These are phyloP conservation scores for Rhamnusium bicolor DNA, from an alignment of 2,888 invertebrate species.

Conservation along the genomic window DNA sequence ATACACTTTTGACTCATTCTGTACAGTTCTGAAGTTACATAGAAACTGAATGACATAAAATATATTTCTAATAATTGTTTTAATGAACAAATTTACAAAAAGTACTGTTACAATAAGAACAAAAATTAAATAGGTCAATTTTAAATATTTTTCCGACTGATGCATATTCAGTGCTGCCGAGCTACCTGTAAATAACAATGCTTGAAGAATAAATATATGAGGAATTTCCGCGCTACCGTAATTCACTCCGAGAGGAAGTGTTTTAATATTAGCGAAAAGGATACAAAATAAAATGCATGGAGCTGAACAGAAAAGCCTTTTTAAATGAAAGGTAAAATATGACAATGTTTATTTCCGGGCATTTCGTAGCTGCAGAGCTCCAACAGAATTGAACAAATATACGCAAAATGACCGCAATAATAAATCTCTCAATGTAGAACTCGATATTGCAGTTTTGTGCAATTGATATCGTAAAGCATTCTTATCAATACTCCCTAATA, in stretches of 20 bases:
- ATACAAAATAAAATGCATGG: constrained; percentile 34
- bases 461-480: constrained; percentile 55
- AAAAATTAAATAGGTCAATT: no score
- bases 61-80: no score
- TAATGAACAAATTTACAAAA: no score
- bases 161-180: background rate
- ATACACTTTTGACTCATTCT: no score
- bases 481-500: constrained; percentile 45
- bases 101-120: no score
- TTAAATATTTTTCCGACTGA: background rate
- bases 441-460: constrained; percentile 54
- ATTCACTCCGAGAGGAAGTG: constrained; percentile 25
- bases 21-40: no score
- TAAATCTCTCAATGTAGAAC: constrained; percentile 57
- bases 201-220: background rate
- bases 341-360: constrained; percentile 53
- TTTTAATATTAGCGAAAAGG: constrained; percentile 38
- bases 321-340: constrained; percentile 49
- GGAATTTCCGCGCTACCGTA: background rate
- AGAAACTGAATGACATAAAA: no score
- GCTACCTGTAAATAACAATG: background rate
- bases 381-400: constrained; percentile 40
- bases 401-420: constrained; percentile 59
- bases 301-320: constrained; percentile 36
- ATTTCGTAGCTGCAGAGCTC: constrained; percentile 14